phyloP scores from a whole-genome alignment of 2,888 invertebrate species.

The Tricholauxania praeusta region DNA sequence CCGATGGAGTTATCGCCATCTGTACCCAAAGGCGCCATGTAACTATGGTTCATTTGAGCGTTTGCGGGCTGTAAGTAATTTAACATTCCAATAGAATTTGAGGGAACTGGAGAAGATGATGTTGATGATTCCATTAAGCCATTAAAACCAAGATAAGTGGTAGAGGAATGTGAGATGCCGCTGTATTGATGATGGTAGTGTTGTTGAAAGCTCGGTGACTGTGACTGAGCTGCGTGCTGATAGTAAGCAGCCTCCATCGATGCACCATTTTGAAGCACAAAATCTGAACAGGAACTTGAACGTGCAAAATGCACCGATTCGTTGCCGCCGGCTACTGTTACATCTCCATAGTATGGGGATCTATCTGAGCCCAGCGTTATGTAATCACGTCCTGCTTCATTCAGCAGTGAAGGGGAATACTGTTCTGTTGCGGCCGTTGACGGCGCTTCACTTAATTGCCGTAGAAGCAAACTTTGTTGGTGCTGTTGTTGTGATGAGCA shows the following conservation, averaged over 20 bases:
- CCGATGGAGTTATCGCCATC: constrained; percentile 39
- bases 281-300: constrained; percentile 12
- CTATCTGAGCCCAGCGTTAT: constrained; percentile 3
- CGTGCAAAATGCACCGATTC: constrained; percentile 10
- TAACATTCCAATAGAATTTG: constrained; percentile 63
- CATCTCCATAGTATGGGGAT: neutral
- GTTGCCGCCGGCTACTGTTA: neutral
- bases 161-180: neutral
- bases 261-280: constrained; percentile 13
- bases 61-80: constrained; percentile 60
- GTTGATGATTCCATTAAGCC: constrained; percentile 43
- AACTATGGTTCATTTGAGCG: constrained; percentile 42
- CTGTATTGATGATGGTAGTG: constrained; percentile 39
- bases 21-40: constrained; percentile 46
- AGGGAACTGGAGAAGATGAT: constrained; percentile 49
- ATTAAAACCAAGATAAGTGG: constrained; percentile 39
- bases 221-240: neutral
- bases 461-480: constrained; percentile 52
- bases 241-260: neutral
- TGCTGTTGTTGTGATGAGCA: constrained; percentile 34
- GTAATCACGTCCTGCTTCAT: constrained; percentile 15
- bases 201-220: constrained; percentile 32
- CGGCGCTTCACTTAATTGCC: constrained; percentile 52
- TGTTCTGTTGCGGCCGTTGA: neutral
- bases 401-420: neutral